Evolutionary conservation across 1,140 invertebrate species (phyloP).

Genomic region (Drosophila santomea): DNA sequence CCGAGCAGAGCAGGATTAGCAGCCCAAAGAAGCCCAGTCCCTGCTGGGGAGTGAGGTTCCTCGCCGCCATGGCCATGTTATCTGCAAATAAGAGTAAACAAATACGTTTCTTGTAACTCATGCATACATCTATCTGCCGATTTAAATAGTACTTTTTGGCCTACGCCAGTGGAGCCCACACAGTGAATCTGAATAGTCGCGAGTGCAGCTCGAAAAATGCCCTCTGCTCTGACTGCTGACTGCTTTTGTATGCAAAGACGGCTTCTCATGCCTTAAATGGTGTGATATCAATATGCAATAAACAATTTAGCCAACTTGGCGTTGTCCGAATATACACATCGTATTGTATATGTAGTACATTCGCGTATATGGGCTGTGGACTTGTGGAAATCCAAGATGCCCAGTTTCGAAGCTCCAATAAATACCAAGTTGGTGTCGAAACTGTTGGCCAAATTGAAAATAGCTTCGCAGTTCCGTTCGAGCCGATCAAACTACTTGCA

Average conservation of each 20-base stretch:
- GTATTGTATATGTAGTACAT: conserved; percentile 15
- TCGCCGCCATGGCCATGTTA: conserved; percentile 61
- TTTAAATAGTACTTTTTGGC: conserved; percentile 31
- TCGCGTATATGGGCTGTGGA: conserved; percentile 54
- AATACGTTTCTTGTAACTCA: conserved; percentile 22
- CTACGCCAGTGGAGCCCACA: conserved; percentile 30
- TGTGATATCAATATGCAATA: conserved; percentile 80
- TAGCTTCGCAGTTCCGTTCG: conserved; percentile 17
- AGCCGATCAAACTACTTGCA: neutral
- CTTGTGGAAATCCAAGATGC: conserved; percentile 72
- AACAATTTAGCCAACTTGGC: conserved; percentile 80
- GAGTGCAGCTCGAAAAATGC: conserved; percentile 44
- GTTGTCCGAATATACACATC: conserved; percentile 39
- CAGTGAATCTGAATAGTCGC: conserved; percentile 7
- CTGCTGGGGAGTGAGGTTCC: conserved; percentile 32
- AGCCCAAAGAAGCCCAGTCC: conserved; percentile 47
- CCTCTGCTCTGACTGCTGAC: conserved; percentile 35
- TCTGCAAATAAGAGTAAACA: conserved; percentile 46
- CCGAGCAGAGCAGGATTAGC: conserved; percentile 60
- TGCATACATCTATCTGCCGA: neutral
- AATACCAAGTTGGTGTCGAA: conserved; percentile 2
- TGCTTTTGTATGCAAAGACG: conserved; percentile 67
- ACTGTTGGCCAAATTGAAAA: conserved; percentile 15
- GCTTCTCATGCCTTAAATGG: conserved; percentile 70
- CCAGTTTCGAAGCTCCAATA: neutral